Conservation (phyloP, 2,888 invertebrate species). For the Phalera bucephala region DNA sequence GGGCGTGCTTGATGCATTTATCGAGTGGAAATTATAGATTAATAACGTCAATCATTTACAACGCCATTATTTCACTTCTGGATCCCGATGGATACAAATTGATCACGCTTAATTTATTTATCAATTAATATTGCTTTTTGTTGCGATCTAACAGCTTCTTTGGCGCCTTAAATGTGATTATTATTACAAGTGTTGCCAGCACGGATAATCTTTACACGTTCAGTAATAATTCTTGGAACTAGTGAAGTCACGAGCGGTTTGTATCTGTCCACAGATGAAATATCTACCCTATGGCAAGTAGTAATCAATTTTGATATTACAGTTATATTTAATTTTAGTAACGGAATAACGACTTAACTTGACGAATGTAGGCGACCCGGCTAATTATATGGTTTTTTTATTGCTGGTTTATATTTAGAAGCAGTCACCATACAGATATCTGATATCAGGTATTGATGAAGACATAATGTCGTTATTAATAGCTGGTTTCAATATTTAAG, state of each 20-base stretch:
- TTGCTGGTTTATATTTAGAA: neutral
- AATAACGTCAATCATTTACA: constrained; percentile 52
- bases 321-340: neutral
- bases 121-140: constrained; percentile 28
- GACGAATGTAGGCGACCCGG: neutral
- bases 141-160: constrained; percentile 7
- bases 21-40: constrained; percentile 57
- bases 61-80: constrained; percentile 41
- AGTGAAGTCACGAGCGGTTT: neutral
- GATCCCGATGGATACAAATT: constrained; percentile 45
- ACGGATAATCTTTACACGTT: neutral
- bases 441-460: no score
- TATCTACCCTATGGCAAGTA: neutral
- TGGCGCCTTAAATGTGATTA: neutral
- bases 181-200: neutral
- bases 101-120: constrained; percentile 28
- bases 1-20: constrained; percentile 45
- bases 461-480: no score
- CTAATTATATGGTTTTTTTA: neutral
- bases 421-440: no score
- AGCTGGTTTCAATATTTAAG: no score
- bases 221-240: neutral
- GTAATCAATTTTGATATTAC: neutral
- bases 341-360: neutral
- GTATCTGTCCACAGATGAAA: neutral